These are phyloP conservation scores for Lethrus apterus DNA, from an alignment of 1,140 invertebrate genomes.

Conservation along the genomic window DNA sequence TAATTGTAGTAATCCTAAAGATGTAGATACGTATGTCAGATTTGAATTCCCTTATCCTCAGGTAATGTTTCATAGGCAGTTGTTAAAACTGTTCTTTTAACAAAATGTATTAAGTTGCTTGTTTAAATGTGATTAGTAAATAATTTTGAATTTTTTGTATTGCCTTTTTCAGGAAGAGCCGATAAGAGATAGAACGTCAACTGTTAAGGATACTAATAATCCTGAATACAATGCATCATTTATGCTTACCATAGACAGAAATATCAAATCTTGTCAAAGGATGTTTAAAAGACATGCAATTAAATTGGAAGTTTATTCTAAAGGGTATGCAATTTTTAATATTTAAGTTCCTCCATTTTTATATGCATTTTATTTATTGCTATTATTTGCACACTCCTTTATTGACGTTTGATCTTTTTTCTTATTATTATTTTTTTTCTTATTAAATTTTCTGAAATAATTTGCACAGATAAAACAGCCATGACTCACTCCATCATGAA, in stretches of 20 bases:
- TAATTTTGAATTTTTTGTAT: too few relatives aligned
- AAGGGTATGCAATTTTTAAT: constrained; percentile 83
- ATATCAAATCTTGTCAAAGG: constrained; percentile 68
- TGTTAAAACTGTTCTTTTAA: neutral
- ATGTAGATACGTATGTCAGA: constrained; percentile 90
- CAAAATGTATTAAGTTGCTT: neutral
- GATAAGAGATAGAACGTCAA: constrained; percentile 65
- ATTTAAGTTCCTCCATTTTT: too few relatives aligned
- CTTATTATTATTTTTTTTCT: too few relatives aligned
- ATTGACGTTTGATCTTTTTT: too few relatives aligned
- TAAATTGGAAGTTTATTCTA: constrained; percentile 87
- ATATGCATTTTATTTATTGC: too few relatives aligned
- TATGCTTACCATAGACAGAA: constrained; percentile 71
- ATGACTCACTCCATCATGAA: too few relatives aligned
- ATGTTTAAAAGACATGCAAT: constrained; percentile 81
- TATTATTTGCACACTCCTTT: too few relatives aligned
- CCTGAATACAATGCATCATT: constrained; percentile 81
- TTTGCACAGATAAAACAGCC: too few relatives aligned
- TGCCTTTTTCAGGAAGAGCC: constrained; percentile 66
- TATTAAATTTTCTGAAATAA: too few relatives aligned
- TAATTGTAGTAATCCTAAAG: constrained; percentile 74
- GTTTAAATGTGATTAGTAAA: too few relatives aligned
- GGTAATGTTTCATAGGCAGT: constrained; percentile 47
- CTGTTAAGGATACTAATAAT: constrained; percentile 78
- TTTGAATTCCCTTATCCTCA: constrained; percentile 88